Conservation (phyloP, 2,888 invertebrate species). For the Catocala sponsa region DNA sequence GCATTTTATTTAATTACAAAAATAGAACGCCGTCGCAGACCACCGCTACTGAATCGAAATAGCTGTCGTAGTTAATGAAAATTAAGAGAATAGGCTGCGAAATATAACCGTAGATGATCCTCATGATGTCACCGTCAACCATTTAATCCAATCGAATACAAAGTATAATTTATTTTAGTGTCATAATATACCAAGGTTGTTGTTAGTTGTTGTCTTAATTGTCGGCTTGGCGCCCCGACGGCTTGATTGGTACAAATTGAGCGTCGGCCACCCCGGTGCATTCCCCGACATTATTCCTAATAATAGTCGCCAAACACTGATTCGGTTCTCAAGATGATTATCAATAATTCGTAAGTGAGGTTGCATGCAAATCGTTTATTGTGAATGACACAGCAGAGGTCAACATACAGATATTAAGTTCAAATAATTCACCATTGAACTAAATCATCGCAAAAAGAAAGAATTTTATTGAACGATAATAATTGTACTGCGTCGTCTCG, state of each 20-base stretch:
- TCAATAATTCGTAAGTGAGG: conserved; percentile 6
- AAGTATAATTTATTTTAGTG: conserved; percentile 37
- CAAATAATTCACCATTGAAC: too few species aligned
- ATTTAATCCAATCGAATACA: background rate
- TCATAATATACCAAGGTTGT: conserved; percentile 14
- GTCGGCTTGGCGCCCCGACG: conserved; percentile 23
- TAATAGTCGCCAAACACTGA: conserved; percentile 46
- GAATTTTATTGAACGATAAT: too few species aligned
- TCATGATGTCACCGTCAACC: background rate
- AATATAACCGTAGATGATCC: background rate
- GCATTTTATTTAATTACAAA: too few species aligned
- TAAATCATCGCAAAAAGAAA: too few species aligned
- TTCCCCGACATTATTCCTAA: conserved; percentile 35
- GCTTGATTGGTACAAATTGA: conserved; percentile 30
- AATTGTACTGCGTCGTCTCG: too few species aligned
- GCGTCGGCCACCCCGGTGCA: conserved; percentile 16
- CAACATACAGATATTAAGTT: too few species aligned
- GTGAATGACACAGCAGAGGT: background rate
- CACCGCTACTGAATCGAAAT: too few species aligned
- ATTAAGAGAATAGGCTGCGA: background rate
- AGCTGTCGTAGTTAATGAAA: background rate
- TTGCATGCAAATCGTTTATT: conserved; percentile 10
- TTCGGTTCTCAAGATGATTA: conserved; percentile 23
- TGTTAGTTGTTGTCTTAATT: conserved; percentile 28
- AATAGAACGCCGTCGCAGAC: too few species aligned